Conservation (phyloP, 2,888 invertebrate species). For the Nipponacmea schrenckii region DNA sequence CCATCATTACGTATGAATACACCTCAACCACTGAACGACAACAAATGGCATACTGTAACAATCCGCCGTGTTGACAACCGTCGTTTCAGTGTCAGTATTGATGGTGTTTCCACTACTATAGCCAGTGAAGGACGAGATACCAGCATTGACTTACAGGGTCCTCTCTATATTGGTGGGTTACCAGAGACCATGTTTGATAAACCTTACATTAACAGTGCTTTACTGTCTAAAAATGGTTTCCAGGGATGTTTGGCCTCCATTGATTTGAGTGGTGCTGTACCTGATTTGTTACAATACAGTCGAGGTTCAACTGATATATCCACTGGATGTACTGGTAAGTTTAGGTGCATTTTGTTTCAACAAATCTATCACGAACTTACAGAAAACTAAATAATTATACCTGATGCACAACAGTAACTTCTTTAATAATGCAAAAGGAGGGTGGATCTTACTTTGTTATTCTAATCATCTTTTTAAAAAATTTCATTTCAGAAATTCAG, state of each 20-base stretch:
- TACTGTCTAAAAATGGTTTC: constrained; percentile 60
- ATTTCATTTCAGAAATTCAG: constrained; percentile 24
- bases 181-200: constrained; percentile 44
- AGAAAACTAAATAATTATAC: too few relatives aligned
- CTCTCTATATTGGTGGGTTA: constrained; percentile 49
- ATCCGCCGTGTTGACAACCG: constrained; percentile 37
- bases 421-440: too few relatives aligned
- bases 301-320: constrained; percentile 28
- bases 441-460: too few relatives aligned
- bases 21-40: constrained; percentile 45
- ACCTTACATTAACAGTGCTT: constrained; percentile 31
- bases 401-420: too few relatives aligned
- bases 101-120: constrained; percentile 36
- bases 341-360: too few relatives aligned
- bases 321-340: constrained; percentile 39
- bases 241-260: constrained; percentile 63
- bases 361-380: too few relatives aligned
- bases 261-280: constrained; percentile 50
- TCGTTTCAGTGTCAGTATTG: constrained; percentile 44
- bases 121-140: constrained; percentile 35
- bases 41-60: constrained; percentile 56
- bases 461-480: too few relatives aligned
- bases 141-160: constrained; percentile 37
- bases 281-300: constrained; percentile 45
- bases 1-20: constrained; percentile 27